Conservation (phyloP, 2,888 invertebrate species). For the Meloe dianella region DNA sequence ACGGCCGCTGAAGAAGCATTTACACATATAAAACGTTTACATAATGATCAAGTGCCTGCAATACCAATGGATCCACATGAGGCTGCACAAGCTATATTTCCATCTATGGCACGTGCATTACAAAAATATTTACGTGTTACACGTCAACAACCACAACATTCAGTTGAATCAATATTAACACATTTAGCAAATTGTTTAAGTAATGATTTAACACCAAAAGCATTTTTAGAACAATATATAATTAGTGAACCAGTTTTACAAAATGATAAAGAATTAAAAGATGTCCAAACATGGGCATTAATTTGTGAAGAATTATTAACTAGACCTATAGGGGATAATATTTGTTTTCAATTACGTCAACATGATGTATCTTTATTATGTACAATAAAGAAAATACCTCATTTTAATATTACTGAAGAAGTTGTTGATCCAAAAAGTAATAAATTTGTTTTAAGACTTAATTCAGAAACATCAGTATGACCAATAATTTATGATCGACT, state of each 20-base stretch:
- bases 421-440: conserved; percentile 95
- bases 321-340: conserved; percentile 80
- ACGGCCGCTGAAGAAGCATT: conserved; percentile 98
- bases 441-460: conserved; percentile 90
- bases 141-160: conserved; percentile 93
- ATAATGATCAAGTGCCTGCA: conserved; percentile 75
- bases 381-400: conserved; percentile 84
- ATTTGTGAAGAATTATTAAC: conserved; percentile 92
- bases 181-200: conserved; percentile 91
- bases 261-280: conserved; percentile 80
- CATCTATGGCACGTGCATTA: conserved; percentile 92
- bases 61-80: conserved; percentile 92
- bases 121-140: conserved; percentile 97
- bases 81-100: conserved; percentile 97
- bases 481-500: conserved; percentile 59
- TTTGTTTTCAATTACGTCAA: conserved; percentile 90
- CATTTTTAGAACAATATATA: conserved; percentile 94
- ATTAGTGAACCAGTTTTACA: conserved; percentile 84
- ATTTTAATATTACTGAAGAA: conserved; percentile 94
- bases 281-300: conserved; percentile 94
- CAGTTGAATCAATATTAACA: conserved; percentile 89
- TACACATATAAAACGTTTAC: conserved; percentile 90
- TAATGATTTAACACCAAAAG: conserved; percentile 91
- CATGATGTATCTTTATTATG: conserved; percentile 92
- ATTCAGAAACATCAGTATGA: conserved; percentile 97